phyloP scores from a whole-genome alignment of 2,888 invertebrate genomes.

The Celastrina argiolus region DNA sequence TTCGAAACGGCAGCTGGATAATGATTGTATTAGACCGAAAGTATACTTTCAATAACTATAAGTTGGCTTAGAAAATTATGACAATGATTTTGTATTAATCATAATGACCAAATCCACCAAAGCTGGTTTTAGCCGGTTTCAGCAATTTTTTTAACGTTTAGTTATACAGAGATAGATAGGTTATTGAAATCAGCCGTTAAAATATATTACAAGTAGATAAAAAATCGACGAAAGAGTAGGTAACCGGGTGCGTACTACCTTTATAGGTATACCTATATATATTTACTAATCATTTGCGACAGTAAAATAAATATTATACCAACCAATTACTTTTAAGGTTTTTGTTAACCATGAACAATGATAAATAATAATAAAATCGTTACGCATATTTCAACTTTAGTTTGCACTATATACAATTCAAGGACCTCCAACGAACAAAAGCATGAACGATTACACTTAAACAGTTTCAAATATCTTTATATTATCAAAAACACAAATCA shows the following conservation, averaged over 20 bases:
- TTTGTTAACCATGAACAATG: neutral
- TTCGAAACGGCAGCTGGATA: slow-evolving; percentile 9
- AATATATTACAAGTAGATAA: too few species aligned
- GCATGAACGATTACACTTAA: slow-evolving; percentile 18
- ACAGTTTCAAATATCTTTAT: slow-evolving; percentile 28
- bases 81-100: too few species aligned
- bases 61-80: too few species aligned
- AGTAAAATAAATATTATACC: neutral
- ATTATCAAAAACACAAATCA: slow-evolving; percentile 46
- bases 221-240: too few species aligned
- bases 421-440: slow-evolving; percentile 16
- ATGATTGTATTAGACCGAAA: neutral
- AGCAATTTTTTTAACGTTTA: too few species aligned
- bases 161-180: too few species aligned
- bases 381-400: neutral
- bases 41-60: neutral
- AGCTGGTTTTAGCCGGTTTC: too few species aligned
- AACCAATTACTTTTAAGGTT: neutral
- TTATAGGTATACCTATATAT: too few species aligned
- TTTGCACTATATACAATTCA: neutral
- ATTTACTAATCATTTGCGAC: neutral
- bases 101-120: too few species aligned
- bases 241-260: too few species aligned
- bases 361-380: too few species aligned
- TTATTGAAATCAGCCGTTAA: too few species aligned